phyloP scores from a whole-genome alignment of 1,140 invertebrate genomes.

The Heterodera carotae region DNA sequence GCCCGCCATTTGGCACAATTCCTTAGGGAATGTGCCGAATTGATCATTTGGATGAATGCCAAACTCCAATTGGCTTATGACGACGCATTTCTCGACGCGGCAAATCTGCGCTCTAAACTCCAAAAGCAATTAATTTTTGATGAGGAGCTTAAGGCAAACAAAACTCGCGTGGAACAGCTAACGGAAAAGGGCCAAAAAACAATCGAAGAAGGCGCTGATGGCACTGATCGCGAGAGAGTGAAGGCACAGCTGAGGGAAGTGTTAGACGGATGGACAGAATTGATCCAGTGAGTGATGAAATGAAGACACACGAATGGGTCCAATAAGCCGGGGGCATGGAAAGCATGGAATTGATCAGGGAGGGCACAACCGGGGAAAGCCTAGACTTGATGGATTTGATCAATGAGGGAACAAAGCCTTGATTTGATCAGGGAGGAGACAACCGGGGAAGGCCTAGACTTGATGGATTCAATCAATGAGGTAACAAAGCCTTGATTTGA shows the following conservation, averaged over 20 bases:
- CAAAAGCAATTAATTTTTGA: slow-evolving; percentile 95
- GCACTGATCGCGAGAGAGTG: slow-evolving; percentile 24
- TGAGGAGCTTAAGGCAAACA: slow-evolving; percentile 86
- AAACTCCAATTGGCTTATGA: slow-evolving; percentile 88
- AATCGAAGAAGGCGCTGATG: slow-evolving; percentile 14
- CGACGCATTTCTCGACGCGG: slow-evolving; percentile 87
- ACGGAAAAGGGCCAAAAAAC: slow-evolving; percentile 23
- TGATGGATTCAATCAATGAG: too few relatives aligned
- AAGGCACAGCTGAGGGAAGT: slow-evolving; percentile 32
- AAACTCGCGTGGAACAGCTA: slow-evolving; percentile 41
- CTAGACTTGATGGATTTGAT: background rate
- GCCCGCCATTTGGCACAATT: slow-evolving; percentile 49
- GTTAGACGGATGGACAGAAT: slow-evolving; percentile 10
- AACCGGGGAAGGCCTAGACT: too few relatives aligned
- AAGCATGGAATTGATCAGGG: background rate
- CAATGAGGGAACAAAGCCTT: too few relatives aligned
- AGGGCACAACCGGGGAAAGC: too few relatives aligned
- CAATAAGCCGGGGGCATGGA: background rate
- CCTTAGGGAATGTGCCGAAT: slow-evolving; percentile 57
- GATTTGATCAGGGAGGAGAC: too few relatives aligned
- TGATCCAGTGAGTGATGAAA: background rate
- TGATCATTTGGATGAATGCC: slow-evolving; percentile 84
- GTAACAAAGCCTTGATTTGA: too few relatives aligned
- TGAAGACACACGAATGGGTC: background rate
- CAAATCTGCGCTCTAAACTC: slow-evolving; percentile 91